Conservation (phyloP, 1,140 invertebrate genomes). For the Drosophila mojavensis region DNA sequence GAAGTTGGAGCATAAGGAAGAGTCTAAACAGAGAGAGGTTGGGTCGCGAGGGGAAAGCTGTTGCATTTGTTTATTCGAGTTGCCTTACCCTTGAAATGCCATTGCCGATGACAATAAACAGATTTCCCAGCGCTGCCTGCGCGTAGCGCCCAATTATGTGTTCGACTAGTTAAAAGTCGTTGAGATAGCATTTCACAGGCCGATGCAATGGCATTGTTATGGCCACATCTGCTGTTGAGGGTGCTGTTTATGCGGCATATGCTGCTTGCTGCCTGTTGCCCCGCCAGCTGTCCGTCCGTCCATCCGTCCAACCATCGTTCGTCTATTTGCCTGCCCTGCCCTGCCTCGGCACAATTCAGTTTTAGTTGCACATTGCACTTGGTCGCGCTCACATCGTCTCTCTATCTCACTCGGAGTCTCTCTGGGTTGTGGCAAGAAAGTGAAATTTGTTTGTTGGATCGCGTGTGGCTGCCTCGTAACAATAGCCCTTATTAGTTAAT, state of each 20-base stretch:
- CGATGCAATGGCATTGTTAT: conserved; percentile 48
- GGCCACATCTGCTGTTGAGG: conserved; percentile 49
- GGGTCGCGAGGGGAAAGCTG: not conserved
- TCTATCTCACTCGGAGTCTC: not conserved
- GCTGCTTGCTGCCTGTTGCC: not conserved
- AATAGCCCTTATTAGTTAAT: conserved; percentile 57
- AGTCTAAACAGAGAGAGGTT: not conserved
- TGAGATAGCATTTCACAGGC: conserved; percentile 33
- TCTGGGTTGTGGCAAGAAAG: conserved; percentile 43
- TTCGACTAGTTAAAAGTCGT: conserved; percentile 61
- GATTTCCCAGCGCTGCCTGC: conserved; percentile 53
- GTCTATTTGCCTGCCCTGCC: conserved; percentile 36
- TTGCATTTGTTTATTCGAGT: conserved; percentile 18
- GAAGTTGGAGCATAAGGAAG: conserved; percentile 1
- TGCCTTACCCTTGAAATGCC: conserved; percentile 62
- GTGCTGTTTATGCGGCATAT: conserved; percentile 24
- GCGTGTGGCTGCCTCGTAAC: conserved; percentile 54
- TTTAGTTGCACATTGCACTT: conserved; percentile 76
- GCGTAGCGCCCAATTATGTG: conserved; percentile 53
- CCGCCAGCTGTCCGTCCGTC: not conserved
- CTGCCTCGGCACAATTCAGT: conserved; percentile 26
- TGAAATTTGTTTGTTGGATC: conserved; percentile 63
- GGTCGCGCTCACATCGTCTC: conserved; percentile 51
- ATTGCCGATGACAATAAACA: conserved; percentile 59
- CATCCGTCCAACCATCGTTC: not conserved